These are phyloP conservation scores for Aeoliscus strigatus DNA, from an alignment of 2,797 vertebrate species.

Conservation along the genomic window DNA sequence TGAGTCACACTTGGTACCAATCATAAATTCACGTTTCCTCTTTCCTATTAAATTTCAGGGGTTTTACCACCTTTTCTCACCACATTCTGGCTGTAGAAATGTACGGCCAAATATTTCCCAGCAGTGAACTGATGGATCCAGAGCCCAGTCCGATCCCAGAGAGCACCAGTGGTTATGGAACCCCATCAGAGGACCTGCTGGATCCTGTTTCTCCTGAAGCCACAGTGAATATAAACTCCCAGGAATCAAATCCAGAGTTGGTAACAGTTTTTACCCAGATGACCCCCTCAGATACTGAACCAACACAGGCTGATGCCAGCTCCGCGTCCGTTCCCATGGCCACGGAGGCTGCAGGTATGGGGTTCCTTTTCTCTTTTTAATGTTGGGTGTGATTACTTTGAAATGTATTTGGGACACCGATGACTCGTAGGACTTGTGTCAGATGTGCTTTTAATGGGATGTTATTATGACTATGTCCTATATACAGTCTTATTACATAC, in stretches of 20 bases:
- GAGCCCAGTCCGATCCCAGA: conserved; percentile 26
- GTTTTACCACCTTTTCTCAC: neutral
- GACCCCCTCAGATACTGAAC: conserved; percentile 5
- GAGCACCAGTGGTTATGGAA: conserved; percentile 37
- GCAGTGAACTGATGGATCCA: conserved; percentile 5
- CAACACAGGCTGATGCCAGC: conserved; percentile 1
- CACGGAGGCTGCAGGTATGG: conserved; percentile 33
- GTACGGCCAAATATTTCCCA: neutral
- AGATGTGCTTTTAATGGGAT: too few species aligned
- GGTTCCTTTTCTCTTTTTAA: too few species aligned
- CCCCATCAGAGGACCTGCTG: conserved; percentile 9
- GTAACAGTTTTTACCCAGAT: conserved; percentile 2
- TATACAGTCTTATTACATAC: too few species aligned
- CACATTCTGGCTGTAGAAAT: conserved; percentile 23
- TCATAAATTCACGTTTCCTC: neutral
- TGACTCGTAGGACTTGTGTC: too few species aligned
- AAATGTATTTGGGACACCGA: too few species aligned
- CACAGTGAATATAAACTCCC: conserved; percentile 7
- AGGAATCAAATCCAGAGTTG: conserved; percentile 14
- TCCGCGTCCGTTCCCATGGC: neutral
- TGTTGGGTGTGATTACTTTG: too few species aligned
- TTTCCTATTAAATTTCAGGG: neutral
- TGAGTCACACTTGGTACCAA: conserved; percentile 22
- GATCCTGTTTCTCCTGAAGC: conserved; percentile 22
- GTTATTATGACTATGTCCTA: too few species aligned